Conservation (phyloP, 37 sponge, comb jelly and placozoan species). For the Halichondria panicea region DNA sequence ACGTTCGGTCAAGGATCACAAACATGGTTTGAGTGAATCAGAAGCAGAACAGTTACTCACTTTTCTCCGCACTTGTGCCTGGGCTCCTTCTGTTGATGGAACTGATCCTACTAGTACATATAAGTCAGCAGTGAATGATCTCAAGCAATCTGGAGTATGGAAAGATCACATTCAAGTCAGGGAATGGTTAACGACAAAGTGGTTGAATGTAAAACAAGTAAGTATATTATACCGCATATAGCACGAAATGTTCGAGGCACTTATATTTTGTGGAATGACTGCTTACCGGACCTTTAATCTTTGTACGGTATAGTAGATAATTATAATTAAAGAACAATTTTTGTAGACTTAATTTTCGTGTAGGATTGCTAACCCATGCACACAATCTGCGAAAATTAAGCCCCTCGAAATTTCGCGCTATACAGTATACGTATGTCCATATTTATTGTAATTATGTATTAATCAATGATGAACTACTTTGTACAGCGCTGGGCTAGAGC, state of each 20-base stretch:
- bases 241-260: background rate
- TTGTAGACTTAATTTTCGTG: too few relatives aligned
- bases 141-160: constrained; percentile 4
- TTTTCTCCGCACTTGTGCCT: constrained; percentile 4
- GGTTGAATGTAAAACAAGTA: background rate
- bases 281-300: too few relatives aligned
- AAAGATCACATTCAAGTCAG: background rate
- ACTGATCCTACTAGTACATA: background rate
- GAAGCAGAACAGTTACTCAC: background rate
- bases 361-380: too few relatives aligned
- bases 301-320: too few relatives aligned
- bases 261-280: too few relatives aligned
- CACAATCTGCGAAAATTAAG: too few relatives aligned
- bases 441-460: background rate
- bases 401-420: too few relatives aligned
- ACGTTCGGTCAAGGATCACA: background rate
- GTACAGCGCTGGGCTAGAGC: constrained; percentile 8
- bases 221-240: background rate
- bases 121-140: background rate
- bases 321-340: too few relatives aligned
- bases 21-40: background rate
- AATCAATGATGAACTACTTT: background rate
- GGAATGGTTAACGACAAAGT: background rate
- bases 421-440: background rate
- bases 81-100: constrained; percentile 9